Conservation (phyloP, 2,113 vertebrate species). For the Physeter macrocephalus region DNA sequence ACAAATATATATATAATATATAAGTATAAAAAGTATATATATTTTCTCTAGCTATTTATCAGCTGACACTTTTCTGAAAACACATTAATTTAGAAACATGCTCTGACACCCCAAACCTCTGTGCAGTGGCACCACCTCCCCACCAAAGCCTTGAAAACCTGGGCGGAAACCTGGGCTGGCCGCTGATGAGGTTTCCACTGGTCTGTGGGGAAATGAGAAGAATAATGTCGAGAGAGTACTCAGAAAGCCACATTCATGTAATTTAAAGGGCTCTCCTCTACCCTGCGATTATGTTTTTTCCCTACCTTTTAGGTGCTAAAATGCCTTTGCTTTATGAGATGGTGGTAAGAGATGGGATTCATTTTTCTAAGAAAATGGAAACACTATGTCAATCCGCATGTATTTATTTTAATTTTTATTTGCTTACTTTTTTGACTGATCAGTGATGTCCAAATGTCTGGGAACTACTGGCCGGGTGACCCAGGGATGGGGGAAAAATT, state of each 20-base stretch:
- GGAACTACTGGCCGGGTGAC: background rate
- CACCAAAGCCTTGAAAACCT: background rate
- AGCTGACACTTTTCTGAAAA: background rate
- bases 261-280: background rate
- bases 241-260: background rate
- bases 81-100: background rate
- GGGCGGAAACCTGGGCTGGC: background rate
- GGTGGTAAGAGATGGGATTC: background rate
- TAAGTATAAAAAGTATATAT: background rate
- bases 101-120: background rate
- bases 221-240: background rate
- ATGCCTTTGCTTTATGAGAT: background rate
- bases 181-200: background rate
- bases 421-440: background rate
- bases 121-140: rapidly evolving
- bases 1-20: background rate
- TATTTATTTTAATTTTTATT: background rate
- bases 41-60: background rate
- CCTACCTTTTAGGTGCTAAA: background rate
- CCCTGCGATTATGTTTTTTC: background rate
- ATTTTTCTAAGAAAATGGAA: background rate
- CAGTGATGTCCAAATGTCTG: background rate
- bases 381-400: background rate
- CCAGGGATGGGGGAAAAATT: background rate
- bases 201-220: background rate